Evolutionary conservation across 1,140 invertebrate species (phyloP).

Genomic region (Drosophila lacertosa): DNA sequence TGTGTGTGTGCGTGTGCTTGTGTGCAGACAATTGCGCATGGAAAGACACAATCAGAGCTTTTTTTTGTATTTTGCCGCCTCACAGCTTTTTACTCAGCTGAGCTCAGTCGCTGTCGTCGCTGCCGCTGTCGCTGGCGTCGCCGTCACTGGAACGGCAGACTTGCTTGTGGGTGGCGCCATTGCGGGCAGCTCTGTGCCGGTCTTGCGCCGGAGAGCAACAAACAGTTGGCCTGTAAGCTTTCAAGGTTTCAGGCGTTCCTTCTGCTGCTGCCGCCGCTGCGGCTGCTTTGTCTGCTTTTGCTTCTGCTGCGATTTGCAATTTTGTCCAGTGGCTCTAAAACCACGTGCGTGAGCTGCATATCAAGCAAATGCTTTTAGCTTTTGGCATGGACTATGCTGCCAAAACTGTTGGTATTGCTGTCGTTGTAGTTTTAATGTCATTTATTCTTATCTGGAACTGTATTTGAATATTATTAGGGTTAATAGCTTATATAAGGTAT

Average conservation of each 20-base stretch:
- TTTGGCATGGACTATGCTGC: neutral
- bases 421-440: neutral
- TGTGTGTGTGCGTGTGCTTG: neutral
- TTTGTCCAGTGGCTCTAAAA: constrained; percentile 35
- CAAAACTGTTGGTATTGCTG: neutral
- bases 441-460: neutral
- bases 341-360: constrained; percentile 28
- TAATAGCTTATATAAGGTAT: no score
- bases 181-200: constrained; percentile 30
- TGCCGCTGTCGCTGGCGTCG: constrained; percentile 3
- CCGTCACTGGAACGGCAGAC: constrained; percentile 51
- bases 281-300: constrained; percentile 7
- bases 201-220: constrained; percentile 22
- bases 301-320: constrained; percentile 45
- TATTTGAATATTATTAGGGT: neutral
- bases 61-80: constrained; percentile 12
- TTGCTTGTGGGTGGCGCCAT: constrained; percentile 37
- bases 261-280: constrained; percentile 26
- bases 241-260: constrained; percentile 49
- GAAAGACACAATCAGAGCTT: constrained; percentile 33
- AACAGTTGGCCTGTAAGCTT: constrained; percentile 50
- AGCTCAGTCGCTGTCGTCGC: constrained; percentile 33
- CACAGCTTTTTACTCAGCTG: constrained; percentile 63
- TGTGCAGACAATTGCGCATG: constrained; percentile 24
- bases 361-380: neutral